Evolutionary conservation across 1,140 invertebrate genomes (phyloP).

Genomic region (Ceratina japonica): DNA sequence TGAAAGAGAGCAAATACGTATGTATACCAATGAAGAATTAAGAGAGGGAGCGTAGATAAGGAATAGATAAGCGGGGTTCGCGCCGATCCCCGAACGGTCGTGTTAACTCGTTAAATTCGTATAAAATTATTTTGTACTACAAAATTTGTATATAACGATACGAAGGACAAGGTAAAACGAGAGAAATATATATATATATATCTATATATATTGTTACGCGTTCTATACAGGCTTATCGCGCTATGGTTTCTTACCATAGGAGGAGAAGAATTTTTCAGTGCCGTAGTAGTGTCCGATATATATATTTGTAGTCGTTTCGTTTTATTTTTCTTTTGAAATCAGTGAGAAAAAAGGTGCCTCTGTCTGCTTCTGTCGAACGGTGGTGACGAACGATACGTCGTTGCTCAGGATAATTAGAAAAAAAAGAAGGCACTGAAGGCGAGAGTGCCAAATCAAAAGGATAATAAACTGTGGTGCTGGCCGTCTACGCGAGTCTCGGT

Average conservation of each 20-base stretch:
- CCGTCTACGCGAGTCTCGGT: constrained; percentile 15
- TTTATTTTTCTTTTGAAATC: constrained; percentile 34
- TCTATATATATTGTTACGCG: background rate
- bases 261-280: background rate
- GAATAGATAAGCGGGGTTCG: constrained; percentile 6
- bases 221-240: constrained; percentile 10
- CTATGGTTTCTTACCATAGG: background rate
- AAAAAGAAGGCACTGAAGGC: constrained; percentile 41
- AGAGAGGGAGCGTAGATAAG: constrained; percentile 20
- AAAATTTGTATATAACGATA: constrained; percentile 47
- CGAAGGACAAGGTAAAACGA: constrained; percentile 7
- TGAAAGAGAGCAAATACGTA: constrained; percentile 30
- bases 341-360: constrained; percentile 47
- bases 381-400: constrained; percentile 40
- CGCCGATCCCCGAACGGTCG: background rate
- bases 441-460: constrained; percentile 55
- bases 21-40: constrained; percentile 26
- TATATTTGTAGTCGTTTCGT: constrained; percentile 18
- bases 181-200: background rate
- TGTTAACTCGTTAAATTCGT: constrained; percentile 35
- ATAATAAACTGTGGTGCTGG: constrained; percentile 41
- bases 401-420: constrained; percentile 52
- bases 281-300: constrained; percentile 4
- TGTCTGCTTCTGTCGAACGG: constrained; percentile 46
- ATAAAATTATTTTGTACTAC: constrained; percentile 50